Conservation (phyloP, 2,113 vertebrate species). For the Cyprinodon tularosa region DNA sequence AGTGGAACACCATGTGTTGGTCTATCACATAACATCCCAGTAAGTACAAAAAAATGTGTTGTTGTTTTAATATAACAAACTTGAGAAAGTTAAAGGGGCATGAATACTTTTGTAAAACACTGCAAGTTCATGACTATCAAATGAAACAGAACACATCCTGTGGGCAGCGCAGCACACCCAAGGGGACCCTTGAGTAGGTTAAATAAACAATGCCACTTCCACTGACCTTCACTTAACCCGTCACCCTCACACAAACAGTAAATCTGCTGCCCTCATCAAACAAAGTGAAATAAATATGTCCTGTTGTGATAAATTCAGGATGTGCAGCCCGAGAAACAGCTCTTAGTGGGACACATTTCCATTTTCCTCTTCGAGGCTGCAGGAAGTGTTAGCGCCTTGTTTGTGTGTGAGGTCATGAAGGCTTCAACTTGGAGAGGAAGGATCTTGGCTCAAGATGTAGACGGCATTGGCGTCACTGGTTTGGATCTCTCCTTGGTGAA, state of each 20-base stretch:
- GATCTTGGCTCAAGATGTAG: slow-evolving; percentile 55
- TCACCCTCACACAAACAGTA: slow-evolving; percentile 29
- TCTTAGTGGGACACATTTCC: slow-evolving; percentile 18
- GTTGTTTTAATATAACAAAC: too few species aligned
- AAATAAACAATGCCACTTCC: slow-evolving; percentile 42
- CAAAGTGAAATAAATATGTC: slow-evolving; percentile 45
- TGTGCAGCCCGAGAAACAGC: neutral
- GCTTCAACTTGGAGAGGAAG: slow-evolving; percentile 39
- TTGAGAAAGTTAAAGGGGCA: too few species aligned
- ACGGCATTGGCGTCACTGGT: slow-evolving; percentile 67
- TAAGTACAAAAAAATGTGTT: too few species aligned
- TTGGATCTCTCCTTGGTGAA: slow-evolving; percentile 62
- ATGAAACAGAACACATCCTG: neutral
- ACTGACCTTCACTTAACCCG: slow-evolving; percentile 34
- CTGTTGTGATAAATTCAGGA: slow-evolving; percentile 20
- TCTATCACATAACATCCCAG: too few species aligned
- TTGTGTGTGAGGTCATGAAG: slow-evolving; percentile 58
- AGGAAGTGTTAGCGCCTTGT: slow-evolving; percentile 51
- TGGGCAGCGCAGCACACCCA: slow-evolving; percentile 29
- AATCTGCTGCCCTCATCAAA: slow-evolving; percentile 13
- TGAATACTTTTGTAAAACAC: too few species aligned
- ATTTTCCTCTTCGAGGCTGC: slow-evolving; percentile 16
- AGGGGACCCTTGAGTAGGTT: slow-evolving; percentile 23
- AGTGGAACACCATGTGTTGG: too few species aligned
- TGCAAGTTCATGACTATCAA: neutral